Conservation (phyloP, 1,140 invertebrate species). For the Hyphantria cunea region DNA sequence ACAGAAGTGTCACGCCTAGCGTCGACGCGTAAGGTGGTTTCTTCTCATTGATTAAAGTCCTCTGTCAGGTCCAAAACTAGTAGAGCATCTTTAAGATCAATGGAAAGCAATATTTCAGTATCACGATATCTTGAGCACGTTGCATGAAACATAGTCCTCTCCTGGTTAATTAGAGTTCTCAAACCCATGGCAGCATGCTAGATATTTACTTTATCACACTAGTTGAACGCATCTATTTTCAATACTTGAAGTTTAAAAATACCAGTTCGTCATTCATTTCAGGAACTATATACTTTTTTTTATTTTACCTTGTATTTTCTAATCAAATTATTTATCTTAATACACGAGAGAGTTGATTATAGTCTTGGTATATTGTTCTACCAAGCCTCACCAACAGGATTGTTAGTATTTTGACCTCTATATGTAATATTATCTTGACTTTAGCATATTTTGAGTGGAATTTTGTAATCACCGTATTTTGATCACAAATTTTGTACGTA, state of each 20-base stretch:
- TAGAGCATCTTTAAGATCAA: constrained; percentile 9
- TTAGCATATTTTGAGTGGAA: constrained; percentile 19
- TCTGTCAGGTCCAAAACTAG: neutral
- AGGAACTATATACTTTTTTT: constrained; percentile 26
- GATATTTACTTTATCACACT: constrained; percentile 15
- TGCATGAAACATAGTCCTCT: constrained; percentile 27
- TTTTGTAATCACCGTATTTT: constrained; percentile 27
- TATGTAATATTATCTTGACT: neutral
- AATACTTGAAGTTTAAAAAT: constrained; percentile 8
- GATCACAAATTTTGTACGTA: constrained; percentile 12
- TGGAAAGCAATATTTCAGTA: constrained; percentile 56
- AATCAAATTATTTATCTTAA: constrained; percentile 6
- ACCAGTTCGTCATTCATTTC: constrained; percentile 18
- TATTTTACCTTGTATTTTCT: constrained; percentile 9
- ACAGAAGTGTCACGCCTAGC: too few species aligned
- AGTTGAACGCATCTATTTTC: constrained; percentile 15
- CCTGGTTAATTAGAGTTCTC: constrained; percentile 3
- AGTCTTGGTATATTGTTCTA: constrained; percentile 29
- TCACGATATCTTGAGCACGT: constrained; percentile 29
- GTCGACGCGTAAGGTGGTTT: too few species aligned
- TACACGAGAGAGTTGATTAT: constrained; percentile 3
- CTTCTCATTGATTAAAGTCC: too few species aligned
- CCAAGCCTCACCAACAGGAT: constrained; percentile 31
- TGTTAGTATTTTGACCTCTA: neutral
- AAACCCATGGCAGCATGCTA: constrained; percentile 18